Base-by-base conservation (phyloP, 2,888 invertebrate species). In the Himalopsyche tibetana region DNA sequence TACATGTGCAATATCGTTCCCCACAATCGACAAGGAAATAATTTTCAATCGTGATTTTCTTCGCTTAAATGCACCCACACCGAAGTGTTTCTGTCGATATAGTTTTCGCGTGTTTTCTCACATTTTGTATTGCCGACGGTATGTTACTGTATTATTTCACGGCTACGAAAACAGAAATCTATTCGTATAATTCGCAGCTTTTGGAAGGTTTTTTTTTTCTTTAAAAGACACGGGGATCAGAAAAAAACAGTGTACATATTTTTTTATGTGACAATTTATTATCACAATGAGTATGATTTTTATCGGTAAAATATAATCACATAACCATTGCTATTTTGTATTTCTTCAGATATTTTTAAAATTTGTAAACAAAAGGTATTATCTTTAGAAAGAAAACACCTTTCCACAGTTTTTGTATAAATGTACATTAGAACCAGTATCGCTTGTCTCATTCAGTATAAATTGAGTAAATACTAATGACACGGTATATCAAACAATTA, bases 1-100 rank as follows among this genome's bases (percentile, higher is more conserved):
- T 36, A n/a, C 9, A 80, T 80, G 15, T 42, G 40, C 38, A 40
- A 38, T 40, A n/a, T 17, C 80, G 40, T 36, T 40, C 82, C 19
- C 42, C 28, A 45, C 82, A 42, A 45, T 81, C 45, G 12, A 42
- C 38, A 51, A 19, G 51, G 17, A 82, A 40, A 82, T 45, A 85
- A 85, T 85, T 82, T 82, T 40, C 85, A 85, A 85, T 85, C 82
- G 85, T 63, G 36, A 63, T 63, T 85, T 85, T 85, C 82, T 85
- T 85, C 85, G 82, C 82, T 82, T 45, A 69, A 82, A 51, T 81
- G 84, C 42, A 84, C 69, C 36, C 55, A 84, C 69, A 51, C 81
- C 15, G n/a, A 74, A 84, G 82, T 51, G 80, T 80, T 86, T 55
- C 56, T 84, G 86, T 79, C 8, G 11, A 82, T 51, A 56, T 40